Conservation (phyloP, 2,113 vertebrate genomes). For the Archocentrus centrarchus region DNA sequence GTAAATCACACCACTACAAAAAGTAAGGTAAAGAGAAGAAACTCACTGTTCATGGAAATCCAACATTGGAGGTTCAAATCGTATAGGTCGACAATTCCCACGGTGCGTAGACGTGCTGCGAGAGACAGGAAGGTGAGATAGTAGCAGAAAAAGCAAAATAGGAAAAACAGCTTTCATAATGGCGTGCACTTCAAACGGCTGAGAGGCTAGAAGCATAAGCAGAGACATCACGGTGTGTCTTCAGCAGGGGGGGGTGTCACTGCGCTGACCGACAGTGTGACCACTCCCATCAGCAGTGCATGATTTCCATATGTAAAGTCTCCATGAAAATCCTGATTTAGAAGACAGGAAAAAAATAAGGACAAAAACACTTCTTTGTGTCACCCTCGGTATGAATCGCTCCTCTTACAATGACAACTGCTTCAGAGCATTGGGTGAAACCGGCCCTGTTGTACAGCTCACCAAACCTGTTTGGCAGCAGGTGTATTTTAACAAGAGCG, state of each 20-base stretch:
- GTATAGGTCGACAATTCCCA: conserved; percentile 94
- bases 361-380: background rate
- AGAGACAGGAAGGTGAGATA: conserved; percentile 70
- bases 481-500: conserved; percentile 60
- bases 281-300: background rate
- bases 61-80: conserved; percentile 98
- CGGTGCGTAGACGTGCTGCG: conserved; percentile 91
- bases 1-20: background rate
- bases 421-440: conserved; percentile 8
- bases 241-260: background rate
- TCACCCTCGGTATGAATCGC: background rate
- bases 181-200: conserved; percentile 23
- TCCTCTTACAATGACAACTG: conserved; percentile 6
- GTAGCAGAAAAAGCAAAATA: conserved; percentile 35
- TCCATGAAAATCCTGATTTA: conserved; percentile 7
- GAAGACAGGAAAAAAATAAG: background rate
- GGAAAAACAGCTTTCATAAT: conserved; percentile 43
- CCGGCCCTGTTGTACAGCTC: conserved; percentile 12
- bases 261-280: background rate
- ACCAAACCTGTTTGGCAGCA: conserved; percentile 69
- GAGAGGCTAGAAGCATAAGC: conserved; percentile 12
- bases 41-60: conserved; percentile 99
- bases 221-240: background rate
- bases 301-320: conserved; percentile 40
- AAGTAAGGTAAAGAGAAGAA: background rate